Percentiles rank a stretch among this genome's conserved stretches.
Conservation (phyloP, 2,797 vertebrate species). For the Micrastur ruficollis region DNA sequence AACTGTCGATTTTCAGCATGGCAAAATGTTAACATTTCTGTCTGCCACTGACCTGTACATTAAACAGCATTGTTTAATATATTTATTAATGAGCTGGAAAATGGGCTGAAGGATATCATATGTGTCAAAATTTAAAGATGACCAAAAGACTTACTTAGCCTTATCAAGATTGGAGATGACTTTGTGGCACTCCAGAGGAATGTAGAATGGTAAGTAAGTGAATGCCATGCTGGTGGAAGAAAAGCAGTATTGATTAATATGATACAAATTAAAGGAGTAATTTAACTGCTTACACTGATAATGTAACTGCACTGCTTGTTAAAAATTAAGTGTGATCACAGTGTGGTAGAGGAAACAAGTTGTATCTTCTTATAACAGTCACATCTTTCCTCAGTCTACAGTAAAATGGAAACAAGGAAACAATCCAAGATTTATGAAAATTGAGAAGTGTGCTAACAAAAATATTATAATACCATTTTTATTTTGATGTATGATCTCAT, state of each 20-base stretch:
- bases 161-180: not conserved
- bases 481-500: not conserved
- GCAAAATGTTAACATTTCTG: slow-evolving; percentile 23
- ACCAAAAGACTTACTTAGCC: not conserved
- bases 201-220: not conserved
- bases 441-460: not conserved
- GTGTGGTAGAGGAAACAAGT: not conserved
- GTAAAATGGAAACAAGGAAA: not conserved
- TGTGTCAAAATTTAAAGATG: slow-evolving; percentile 17
- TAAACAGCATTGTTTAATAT: slow-evolving; percentile 17
- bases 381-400: not conserved
- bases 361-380: not conserved
- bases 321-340: not conserved
- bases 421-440: not conserved
- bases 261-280: not conserved
- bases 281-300: not conserved
- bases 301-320: not conserved
- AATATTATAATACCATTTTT: not conserved
- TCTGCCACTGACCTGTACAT: not conserved
- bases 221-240: not conserved
- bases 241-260: not conserved
- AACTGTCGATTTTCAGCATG: slow-evolving; percentile 16
- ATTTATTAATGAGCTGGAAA: slow-evolving; percentile 27
- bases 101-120: not conserved
- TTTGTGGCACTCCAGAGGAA: not conserved